Evolutionary conservation across 2,797 vertebrate species (phyloP).

Genomic region (Nannoperca australis): DNA sequence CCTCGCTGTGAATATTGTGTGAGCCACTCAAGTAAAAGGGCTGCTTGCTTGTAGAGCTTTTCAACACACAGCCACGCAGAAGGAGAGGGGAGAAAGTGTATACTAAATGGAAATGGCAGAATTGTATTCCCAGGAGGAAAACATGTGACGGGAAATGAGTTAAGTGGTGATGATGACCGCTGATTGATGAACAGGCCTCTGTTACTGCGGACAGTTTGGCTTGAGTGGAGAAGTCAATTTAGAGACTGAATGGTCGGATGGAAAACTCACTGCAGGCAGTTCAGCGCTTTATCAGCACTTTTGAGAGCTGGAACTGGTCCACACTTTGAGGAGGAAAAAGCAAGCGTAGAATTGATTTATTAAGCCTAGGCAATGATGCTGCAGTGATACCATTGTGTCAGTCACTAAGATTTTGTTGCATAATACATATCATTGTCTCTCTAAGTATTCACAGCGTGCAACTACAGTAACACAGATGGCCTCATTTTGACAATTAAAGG

Average conservation of each 20-base stretch:
- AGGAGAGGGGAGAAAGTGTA: not conserved
- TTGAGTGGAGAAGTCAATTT: slow-evolving; percentile 60
- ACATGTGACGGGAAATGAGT: slow-evolving; percentile 52
- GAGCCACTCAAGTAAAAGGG: not conserved
- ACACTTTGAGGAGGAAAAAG: slow-evolving; percentile 24
- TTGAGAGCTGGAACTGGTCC: slow-evolving; percentile 37
- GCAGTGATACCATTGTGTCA: slow-evolving; percentile 49
- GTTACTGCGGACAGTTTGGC: slow-evolving; percentile 41
- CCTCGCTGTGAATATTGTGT: not conserved
- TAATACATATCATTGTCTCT: slow-evolving; percentile 40
- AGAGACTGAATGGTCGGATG: slow-evolving; percentile 40
- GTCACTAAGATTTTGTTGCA: slow-evolving; percentile 39
- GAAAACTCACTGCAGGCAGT: slow-evolving; percentile 42
- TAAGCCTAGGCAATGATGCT: slow-evolving; percentile 17
- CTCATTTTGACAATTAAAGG: slow-evolving; percentile 56
- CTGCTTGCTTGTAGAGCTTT: not conserved
- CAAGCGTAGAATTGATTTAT: slow-evolving; percentile 46
- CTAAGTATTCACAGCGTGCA: slow-evolving; percentile 35
- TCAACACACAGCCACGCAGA: not conserved
- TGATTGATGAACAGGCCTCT: slow-evolving; percentile 39
- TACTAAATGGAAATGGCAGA: slow-evolving; percentile 18
- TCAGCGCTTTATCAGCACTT: slow-evolving; percentile 49
- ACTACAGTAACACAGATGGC: slow-evolving; percentile 51
- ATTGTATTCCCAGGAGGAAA: slow-evolving; percentile 30
- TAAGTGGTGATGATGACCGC: slow-evolving; percentile 51